phyloP scores from a whole-genome alignment of 2,113 vertebrate species.

The Pao palembangensis region DNA sequence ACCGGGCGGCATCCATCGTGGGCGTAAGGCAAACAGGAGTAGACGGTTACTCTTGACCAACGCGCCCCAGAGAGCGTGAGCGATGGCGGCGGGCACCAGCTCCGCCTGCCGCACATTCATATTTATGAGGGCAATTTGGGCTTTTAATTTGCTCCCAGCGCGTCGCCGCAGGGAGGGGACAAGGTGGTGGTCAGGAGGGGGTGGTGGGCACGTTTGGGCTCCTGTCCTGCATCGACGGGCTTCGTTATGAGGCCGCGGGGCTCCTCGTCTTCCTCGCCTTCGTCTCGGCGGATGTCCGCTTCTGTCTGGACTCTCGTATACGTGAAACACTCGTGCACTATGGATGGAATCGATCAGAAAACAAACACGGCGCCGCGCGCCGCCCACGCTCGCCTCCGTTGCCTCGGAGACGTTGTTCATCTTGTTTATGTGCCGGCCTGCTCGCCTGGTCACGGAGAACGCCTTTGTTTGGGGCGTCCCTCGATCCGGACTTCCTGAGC shows the following conservation, averaged over 20 bases:
- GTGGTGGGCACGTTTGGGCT: conserved; percentile 22
- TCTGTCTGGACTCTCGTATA: conserved; percentile 4
- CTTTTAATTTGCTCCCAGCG: conserved; percentile 51
- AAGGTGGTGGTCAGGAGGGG: not conserved
- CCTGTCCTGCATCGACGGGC: not conserved
- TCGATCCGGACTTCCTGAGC: not conserved
- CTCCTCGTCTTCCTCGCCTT: conserved; percentile 16
- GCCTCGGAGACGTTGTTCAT: conserved; percentile 53
- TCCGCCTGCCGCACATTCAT: conserved; percentile 56
- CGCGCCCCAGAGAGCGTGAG: conserved; percentile 50
- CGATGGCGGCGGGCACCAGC: conserved; percentile 61
- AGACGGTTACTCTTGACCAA: conserved; percentile 64
- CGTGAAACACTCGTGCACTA: conserved; percentile 49
- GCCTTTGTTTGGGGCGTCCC: conserved; percentile 36
- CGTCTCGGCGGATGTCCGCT: conserved; percentile 8
- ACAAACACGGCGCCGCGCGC: conserved; percentile 34
- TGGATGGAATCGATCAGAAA: conserved; percentile 60
- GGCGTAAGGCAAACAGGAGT: conserved; percentile 58
- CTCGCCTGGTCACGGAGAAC: conserved; percentile 30
- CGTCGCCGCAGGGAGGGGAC: conserved; percentile 18
- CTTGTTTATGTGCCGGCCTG: conserved; percentile 47
- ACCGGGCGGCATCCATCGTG: conserved; percentile 62
- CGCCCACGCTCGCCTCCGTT: conserved; percentile 27
- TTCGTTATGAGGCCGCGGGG: not conserved
- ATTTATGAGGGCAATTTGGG: conserved; percentile 64